Percentiles rank a stretch among this genome's conserved stretches.
Conservation (phyloP, 92 coral and sea anemone genomes). For the Hydrozoanthus gracilis region DNA sequence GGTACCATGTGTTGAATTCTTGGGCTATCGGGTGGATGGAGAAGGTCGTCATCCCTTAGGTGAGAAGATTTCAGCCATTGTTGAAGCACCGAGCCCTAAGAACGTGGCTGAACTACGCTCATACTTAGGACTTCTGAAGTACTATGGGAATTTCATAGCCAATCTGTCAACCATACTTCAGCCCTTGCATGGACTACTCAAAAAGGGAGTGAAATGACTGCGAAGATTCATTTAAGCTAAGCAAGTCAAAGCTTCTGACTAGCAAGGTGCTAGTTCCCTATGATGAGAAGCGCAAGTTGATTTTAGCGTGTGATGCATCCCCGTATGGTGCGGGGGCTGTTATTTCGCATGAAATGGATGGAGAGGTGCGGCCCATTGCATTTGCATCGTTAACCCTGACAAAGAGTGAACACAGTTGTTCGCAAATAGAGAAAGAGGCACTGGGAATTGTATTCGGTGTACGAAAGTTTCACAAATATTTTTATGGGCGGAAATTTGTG, state of each 20-base stretch:
- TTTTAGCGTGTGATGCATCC: conserved; percentile 64
- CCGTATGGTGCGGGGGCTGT: conserved; percentile 66
- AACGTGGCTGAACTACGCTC: conserved; percentile 63
- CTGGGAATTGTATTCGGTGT: conserved; percentile 51
- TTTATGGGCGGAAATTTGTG: conserved; percentile 53
- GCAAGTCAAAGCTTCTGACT: conserved; percentile 53
- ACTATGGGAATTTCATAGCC: conserved; percentile 56
- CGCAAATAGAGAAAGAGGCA: conserved; percentile 67
- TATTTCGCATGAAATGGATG: conserved; percentile 54
- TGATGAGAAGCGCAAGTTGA: conserved; percentile 52
- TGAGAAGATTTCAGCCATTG: conserved; percentile 53
- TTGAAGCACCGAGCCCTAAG: conserved; percentile 51
- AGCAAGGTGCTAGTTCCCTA: conserved; percentile 56
- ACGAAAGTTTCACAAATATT: conserved; percentile 53
- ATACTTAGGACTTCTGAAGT: conserved; percentile 61
- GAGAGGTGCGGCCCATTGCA: conserved; percentile 58
- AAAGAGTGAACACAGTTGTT: conserved; percentile 52
- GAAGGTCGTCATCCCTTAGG: conserved; percentile 58
- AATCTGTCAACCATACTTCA: conserved; percentile 54
- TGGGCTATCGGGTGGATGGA: conserved; percentile 41
- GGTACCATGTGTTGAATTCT: conserved; percentile 60
- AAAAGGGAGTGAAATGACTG: conserved; percentile 54
- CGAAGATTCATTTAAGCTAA: conserved; percentile 45
- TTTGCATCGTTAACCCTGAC: conserved; percentile 64
- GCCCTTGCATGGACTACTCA: conserved; percentile 56